Base-by-base conservation (phyloP, 2,888 invertebrate genomes). In the Caprella mutica region DNA sequence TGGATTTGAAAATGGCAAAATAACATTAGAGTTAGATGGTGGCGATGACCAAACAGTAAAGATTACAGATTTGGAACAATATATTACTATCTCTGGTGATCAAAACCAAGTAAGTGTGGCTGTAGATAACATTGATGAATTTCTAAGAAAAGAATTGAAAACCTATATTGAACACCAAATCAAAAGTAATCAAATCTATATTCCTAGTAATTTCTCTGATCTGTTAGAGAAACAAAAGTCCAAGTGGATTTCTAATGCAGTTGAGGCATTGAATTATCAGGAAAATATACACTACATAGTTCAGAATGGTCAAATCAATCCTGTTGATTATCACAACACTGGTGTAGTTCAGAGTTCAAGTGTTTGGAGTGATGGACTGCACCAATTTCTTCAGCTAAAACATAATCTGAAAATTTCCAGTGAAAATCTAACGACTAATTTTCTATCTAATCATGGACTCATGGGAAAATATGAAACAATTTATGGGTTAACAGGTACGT, bases 221-320 rank as follows among this genome's bases (percentile, higher is more conserved):
- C 19, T 40, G n/a, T n/a, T 40, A 21, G 5, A 5, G n/a, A 40
- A 40, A 40, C 40, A 40, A 40, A 40, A 40, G n/a, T 5, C n/a
- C 5, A 40, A 40, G 40, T 40, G 40, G 40, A 14, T 40, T 40
- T 5, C 5, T 17, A 40, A 14, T 40, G 40, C 40, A 6, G 8
- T 40, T 6, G 40, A 40, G 40, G 40, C 40, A 5, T 21, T 40
- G 6, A 40, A 40, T 21, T 40, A 40, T 40, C 40, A 40, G n/a
- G 40, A 40, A 40, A 40, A 40, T 40, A 21, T 40, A n/a, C 40
- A 40, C 40, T 40, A 40, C n/a, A n/a, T 40, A 6, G n/a, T 40
- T n/a, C 40, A 14, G 19, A 40, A 40, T n/a, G 40, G 40, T 17
- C 17, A 40, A 40, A 40, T 40, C n/a, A 40, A 8, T n/a, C 40